Conservation (phyloP, 2,888 invertebrate species). For the Folsomia manolachei region DNA sequence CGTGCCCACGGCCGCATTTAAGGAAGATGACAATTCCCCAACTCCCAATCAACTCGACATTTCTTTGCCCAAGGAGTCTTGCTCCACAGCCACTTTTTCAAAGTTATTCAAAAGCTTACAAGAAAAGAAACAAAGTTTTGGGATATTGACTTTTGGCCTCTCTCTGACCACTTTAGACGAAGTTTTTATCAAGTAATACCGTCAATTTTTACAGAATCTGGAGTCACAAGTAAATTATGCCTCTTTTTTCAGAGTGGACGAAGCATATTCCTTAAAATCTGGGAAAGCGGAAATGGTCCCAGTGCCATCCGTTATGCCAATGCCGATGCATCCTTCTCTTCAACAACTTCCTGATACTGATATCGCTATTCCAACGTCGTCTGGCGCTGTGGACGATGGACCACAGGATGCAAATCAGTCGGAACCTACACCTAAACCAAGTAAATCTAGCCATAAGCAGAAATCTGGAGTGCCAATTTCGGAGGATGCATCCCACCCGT, state of each 20-base stretch:
- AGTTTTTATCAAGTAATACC: constrained; percentile 70
- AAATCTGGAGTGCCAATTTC: too few relatives aligned
- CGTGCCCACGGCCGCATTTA: constrained; percentile 64
- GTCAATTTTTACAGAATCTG: neutral
- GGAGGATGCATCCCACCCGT: too few relatives aligned
- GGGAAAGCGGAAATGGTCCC: neutral
- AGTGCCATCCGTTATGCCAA: too few relatives aligned
- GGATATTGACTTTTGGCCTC: constrained; percentile 73
- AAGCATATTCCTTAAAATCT: neutral
- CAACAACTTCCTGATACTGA: too few relatives aligned
- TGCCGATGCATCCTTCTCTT: too few relatives aligned
- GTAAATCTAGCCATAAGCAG: too few relatives aligned
- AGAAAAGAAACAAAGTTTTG: constrained; percentile 59
- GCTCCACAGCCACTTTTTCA: constrained; percentile 60
- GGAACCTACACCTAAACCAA: too few relatives aligned
- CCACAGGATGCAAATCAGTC: too few relatives aligned
- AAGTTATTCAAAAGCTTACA: constrained; percentile 66
- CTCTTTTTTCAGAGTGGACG: neutral
- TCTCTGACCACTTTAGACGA: constrained; percentile 85
- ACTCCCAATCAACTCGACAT: constrained; percentile 59
- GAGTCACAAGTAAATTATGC: constrained; percentile 42
- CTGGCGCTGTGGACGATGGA: too few relatives aligned
- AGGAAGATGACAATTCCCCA: constrained; percentile 45
- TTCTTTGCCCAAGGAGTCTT: constrained; percentile 59
- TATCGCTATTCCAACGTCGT: too few relatives aligned